Evolutionary conservation across 2,888 invertebrate species (phyloP).

Genomic region (Stenolophus ochropezus): DNA sequence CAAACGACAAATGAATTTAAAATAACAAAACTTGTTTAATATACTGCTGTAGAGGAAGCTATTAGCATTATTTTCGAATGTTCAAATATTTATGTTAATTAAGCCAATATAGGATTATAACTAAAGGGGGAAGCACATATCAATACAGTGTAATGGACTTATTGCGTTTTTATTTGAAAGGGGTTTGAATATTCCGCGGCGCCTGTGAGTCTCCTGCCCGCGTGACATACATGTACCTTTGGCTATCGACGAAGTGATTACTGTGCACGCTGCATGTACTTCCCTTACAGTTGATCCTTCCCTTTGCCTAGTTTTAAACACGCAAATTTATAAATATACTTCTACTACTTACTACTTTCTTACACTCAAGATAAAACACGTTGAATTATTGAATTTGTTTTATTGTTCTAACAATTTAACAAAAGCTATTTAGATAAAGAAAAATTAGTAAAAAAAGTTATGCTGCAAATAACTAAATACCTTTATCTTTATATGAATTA

Average conservation of each 20-base stretch:
- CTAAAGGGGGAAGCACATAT: not conserved
- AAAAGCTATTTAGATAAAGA: no score
- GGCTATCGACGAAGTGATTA: constrained; percentile 70
- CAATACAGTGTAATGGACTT: not conserved
- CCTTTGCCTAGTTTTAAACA: not conserved
- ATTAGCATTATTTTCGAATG: not conserved
- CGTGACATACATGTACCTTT: constrained; percentile 66
- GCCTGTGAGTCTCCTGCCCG: constrained; percentile 45
- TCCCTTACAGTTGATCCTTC: not conserved
- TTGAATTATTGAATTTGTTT: not conserved
- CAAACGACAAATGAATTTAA: no score
- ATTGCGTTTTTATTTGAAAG: constrained; percentile 19
- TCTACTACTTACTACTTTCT: not conserved
- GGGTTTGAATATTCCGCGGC: constrained; percentile 11
- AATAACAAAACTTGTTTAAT: no score
- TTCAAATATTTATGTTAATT: not conserved
- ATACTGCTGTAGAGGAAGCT: no score
- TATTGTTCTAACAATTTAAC: not conserved
- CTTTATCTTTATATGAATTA: no score
- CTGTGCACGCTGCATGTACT: constrained; percentile 65
- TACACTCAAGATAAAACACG: not conserved
- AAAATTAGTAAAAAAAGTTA: no score
- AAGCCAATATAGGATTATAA: not conserved
- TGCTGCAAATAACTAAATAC: no score
- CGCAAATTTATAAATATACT: constrained; percentile 8